Conservation (phyloP, 1,140 invertebrate genomes). For the Cydia pomonella region DNA sequence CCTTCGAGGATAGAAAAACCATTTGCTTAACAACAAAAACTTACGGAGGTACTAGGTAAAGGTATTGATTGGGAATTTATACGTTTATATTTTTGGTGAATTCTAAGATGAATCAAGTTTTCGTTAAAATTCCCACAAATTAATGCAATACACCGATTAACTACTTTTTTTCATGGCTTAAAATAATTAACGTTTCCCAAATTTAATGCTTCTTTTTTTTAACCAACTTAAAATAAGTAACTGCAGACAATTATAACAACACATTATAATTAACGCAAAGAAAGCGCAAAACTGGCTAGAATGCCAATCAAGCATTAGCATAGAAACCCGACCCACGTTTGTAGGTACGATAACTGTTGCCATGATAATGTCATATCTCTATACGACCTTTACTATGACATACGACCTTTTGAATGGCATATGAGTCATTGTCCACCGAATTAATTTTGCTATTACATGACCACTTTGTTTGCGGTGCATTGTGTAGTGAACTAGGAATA, state of each 20-base stretch:
- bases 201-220: too few relatives aligned
- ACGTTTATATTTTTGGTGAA: too few relatives aligned
- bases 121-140: too few relatives aligned
- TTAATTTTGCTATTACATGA: neutral
- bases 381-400: neutral
- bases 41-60: too few relatives aligned
- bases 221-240: neutral
- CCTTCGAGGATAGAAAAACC: too few relatives aligned
- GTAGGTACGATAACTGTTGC: neutral
- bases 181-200: too few relatives aligned
- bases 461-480: neutral
- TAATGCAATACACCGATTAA: too few relatives aligned
- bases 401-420: neutral
- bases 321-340: neutral
- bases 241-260: neutral
- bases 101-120: too few relatives aligned
- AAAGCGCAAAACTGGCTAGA: neutral
- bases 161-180: too few relatives aligned
- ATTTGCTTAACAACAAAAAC: too few relatives aligned
- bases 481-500: neutral
- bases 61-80: too few relatives aligned
- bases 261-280: conserved; percentile 6
- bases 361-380: neutral
- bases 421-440: conserved; percentile 9
- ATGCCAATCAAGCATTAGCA: neutral